Evolutionary conservation across 1,140 invertebrate genomes (phyloP), one percentile per base, ranked within the genome.

Genomic region (Octopus bimaculoides): DNA sequence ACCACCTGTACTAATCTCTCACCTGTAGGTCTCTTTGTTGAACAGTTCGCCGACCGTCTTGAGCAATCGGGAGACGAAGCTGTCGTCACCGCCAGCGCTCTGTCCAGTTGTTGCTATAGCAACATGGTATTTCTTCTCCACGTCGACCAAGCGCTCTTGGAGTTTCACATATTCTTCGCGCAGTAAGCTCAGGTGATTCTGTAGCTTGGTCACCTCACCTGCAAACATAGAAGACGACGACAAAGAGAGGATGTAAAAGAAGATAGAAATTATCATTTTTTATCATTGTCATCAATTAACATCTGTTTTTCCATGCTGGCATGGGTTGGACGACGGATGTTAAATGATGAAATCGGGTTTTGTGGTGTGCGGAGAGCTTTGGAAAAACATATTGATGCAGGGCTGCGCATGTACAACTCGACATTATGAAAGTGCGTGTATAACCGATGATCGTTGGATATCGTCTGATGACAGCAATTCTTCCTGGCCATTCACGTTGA

Each of bases 121-220:
- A 54, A 94, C 91, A 77, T 94, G 94, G 87, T 95, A 96, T 88
- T 96, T 95, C 81, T 93, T 92, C 88, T 98, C 95, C 7, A 97
- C 87, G 83, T 97, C 95, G 5, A 92, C 92, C 86, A 95, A 94
- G 81, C 93, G 92, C n/a, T 92, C 92, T 87, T 97, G 95, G 17
- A 98, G 91, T 90, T 96, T 97, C 1, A 95, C 93, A 90, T 98
- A 98, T 88, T 98, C 96, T 84, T 97, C 95, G 87, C 96, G 93
- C 69, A 98, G 90, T 77, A 98, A 91, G 69, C 93, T 89, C 82
- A 98, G 91, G 88, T 98, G 96, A 85, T 95, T 95, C 88, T 97
- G 95, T 84, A 97, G 92, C 89, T 98, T 96, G 12, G 77, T 79
- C 14, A 89, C 87, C 81, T 89, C 88, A 76, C 56, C 80, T 81